phyloP scores from a whole-genome alignment of 2,113 vertebrate species.

The Apteryx mantelli region DNA sequence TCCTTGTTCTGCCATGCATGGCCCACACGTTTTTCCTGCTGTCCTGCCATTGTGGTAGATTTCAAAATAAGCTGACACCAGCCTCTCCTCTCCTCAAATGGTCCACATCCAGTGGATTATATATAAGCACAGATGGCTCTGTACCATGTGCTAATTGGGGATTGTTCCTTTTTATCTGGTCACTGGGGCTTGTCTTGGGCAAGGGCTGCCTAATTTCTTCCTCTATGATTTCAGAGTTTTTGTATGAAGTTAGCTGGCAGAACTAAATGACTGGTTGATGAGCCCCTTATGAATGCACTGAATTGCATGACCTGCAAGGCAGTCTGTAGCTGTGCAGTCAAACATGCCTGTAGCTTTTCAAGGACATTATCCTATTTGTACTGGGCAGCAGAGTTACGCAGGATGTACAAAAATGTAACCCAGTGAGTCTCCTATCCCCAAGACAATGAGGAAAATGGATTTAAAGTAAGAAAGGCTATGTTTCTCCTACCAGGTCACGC shows the following conservation, averaged over 20 bases:
- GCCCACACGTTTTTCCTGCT: not conserved
- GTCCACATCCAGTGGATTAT: not conserved
- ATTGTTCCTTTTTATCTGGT: slow-evolving; percentile 35
- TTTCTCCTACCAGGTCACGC: not conserved
- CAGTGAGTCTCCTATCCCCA: not conserved
- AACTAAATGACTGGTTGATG: not conserved
- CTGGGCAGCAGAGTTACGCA: not conserved
- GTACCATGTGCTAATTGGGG: not conserved
- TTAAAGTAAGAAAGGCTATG: not conserved
- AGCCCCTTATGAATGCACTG: not conserved
- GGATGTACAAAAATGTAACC: not conserved
- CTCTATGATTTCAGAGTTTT: slow-evolving; percentile 39
- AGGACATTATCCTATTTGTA: not conserved
- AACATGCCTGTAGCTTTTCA: not conserved
- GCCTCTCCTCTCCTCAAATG: not conserved
- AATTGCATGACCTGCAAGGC: not conserved
- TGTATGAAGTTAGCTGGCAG: slow-evolving; percentile 28
- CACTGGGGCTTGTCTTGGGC: slow-evolving; percentile 16
- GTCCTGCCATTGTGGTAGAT: not conserved
- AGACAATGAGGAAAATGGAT: not conserved
- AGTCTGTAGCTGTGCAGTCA: not conserved
- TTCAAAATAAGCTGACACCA: slow-evolving; percentile 9
- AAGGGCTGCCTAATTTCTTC: not conserved
- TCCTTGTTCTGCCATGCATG: not conserved
- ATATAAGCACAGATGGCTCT: slow-evolving; percentile 17